Percentiles rank a stretch among this genome's conserved stretches.
Evolutionary conservation across 2,113 vertebrate species (phyloP).

Genomic region (Oophaga pumilio): DNA sequence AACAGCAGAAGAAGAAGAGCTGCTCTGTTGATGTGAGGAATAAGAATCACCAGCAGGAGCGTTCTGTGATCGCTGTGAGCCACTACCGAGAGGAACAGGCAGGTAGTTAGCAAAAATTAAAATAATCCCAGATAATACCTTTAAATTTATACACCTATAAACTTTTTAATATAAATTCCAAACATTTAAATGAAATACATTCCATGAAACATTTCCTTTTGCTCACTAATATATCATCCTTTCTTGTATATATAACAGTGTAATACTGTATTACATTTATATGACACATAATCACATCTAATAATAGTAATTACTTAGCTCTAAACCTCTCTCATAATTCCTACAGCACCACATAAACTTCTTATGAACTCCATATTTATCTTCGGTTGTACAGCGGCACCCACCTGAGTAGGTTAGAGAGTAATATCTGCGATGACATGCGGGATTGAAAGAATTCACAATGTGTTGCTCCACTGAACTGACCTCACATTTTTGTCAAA

Average conservation of each 20-base stretch:
- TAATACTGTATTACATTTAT: neutral
- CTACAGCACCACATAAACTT: neutral
- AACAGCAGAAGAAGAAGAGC: no score
- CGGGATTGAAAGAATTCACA: slow-evolving; percentile 27
- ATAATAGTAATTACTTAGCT: slow-evolving; percentile 5
- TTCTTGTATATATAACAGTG: neutral
- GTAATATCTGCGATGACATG: slow-evolving; percentile 29
- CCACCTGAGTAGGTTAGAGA: slow-evolving; percentile 40
- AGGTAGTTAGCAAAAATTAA: no score
- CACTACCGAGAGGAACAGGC: no score
- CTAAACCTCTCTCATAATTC: neutral
- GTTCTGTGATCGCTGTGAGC: no score
- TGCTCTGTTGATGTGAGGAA: no score
- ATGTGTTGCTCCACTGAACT: slow-evolving; percentile 40
- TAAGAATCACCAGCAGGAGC: no score
- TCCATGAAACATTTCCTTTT: no score
- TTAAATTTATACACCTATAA: no score
- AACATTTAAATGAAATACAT: no score
- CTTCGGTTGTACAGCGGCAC: neutral
- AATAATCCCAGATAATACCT: no score
- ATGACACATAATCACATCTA: neutral
- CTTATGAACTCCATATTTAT: neutral
- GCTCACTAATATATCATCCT: neutral
- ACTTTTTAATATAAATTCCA: no score
- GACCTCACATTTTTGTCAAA: slow-evolving; percentile 32